Evolutionary conservation across 2,113 vertebrate genomes (phyloP).

Genomic region (Triplophysa tibetana): DNA sequence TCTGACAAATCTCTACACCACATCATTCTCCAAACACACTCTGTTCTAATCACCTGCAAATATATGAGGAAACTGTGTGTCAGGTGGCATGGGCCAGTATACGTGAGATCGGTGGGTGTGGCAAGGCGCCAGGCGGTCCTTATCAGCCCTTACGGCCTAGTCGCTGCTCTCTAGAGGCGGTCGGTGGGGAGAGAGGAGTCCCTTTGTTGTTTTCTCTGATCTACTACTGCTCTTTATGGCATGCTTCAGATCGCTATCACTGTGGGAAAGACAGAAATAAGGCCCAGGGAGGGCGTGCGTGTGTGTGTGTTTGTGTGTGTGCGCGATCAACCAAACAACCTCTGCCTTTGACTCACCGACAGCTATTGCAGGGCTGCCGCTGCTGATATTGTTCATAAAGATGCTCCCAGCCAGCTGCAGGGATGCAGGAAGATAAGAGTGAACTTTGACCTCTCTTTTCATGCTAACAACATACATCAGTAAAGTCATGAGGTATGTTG

Average conservation of each 20-base stretch:
- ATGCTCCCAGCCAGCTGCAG: conserved; percentile 39
- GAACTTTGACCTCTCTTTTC: conserved; percentile 47
- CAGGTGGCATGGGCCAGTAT: conserved; percentile 34
- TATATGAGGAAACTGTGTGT: conserved; percentile 20
- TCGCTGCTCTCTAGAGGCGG: conserved; percentile 34
- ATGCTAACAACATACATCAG: conserved; percentile 35
- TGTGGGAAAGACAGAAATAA: conserved; percentile 58
- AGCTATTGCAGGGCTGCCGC: conserved; percentile 33
- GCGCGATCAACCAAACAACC: conserved; percentile 30
- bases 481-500: conserved; percentile 30
- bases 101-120: conserved; percentile 32
- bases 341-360: conserved; percentile 43
- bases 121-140: conserved; percentile 46
- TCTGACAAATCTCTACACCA: neutral
- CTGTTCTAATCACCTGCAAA: conserved; percentile 12
- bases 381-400: conserved; percentile 56
- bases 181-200: conserved; percentile 40
- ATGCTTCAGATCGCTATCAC: conserved; percentile 59
- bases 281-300: conserved; percentile 34
- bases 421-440: conserved; percentile 43
- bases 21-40: neutral
- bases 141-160: conserved; percentile 49
- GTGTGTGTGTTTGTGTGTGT: conserved; percentile 24
- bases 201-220: conserved; percentile 59
- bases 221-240: conserved; percentile 54